Base-by-base conservation (phyloP, 1,140 invertebrate genomes). In the Glomeris maerens region DNA sequence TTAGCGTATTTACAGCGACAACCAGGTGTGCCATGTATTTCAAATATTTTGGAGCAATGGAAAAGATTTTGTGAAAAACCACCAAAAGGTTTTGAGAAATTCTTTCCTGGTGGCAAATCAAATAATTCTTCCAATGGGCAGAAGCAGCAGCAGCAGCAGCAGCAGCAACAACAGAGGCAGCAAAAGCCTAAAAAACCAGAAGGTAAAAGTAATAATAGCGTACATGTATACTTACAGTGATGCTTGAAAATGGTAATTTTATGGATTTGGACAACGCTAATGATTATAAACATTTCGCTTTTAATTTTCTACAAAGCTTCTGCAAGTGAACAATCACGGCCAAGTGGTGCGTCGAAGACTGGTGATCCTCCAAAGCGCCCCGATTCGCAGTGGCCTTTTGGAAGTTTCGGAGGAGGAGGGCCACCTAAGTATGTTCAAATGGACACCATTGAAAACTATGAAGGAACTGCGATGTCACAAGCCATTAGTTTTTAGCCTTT, bases 41-140 rank as follows among this genome's bases (percentile, higher is more conserved):
- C 68, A 54, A 59, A 60, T 25, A 54, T 76, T 13, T 61, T 74
- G 52, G 64, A 71, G 27, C 68, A 78, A 51, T 76, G 72, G 66
- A 67, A 61, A 52, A 54, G 71, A 45, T 76, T 81, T 55, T 78
- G 76, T 60, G 74, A 82, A 54, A 79, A 81, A 58, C 78, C 81
- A 5, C 84, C 87, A 0, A 90, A 91, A 72, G 88, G 88, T 20
- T 93, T 92, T 67, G 89, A 90, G 66, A 92, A 92, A 60, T 93
- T 82, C 66, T 92, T 85, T 59, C 77, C 80, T 17, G 56, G 54
- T 42, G 57, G 52, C 27, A 62, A 62, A 40, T 56, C 61, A 44
- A 40, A 56, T n/a, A 28, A 52, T 36, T 48, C 36, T 45, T 46
- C 52, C 40, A 52, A 53, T 4, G 40, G 47, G 44, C 47, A 70